Evolutionary conservation across 1,140 invertebrate species (phyloP), one percentile per base, ranked within the genome.

Genomic region (Radopholus similis): DNA sequence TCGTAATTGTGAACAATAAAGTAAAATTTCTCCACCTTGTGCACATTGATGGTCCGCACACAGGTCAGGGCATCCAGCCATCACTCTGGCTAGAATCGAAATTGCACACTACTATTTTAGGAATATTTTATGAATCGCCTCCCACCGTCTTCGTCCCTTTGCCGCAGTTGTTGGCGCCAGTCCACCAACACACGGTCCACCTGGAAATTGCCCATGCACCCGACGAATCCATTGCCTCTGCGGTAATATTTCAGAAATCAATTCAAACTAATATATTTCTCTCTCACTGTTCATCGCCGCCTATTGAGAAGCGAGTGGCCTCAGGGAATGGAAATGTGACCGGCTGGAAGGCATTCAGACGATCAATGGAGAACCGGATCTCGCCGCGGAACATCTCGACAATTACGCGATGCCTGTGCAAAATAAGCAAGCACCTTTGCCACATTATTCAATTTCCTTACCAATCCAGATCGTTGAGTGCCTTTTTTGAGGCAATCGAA

Each of bases 391-490:
- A 49, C 5, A 75, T 49, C 58, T 75, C 73, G 49, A 75, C 51
- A 23, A 74, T 4, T 11, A 75, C 55, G 15, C 68, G 68, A 69
- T 26, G 30, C 2, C 11, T 42, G 11, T 42, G 18, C 11, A 42
- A 42, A 40, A 42, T 13, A 42, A 42, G 11, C 18, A 42, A 42
- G 38, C n/a, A 51, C 23, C 30, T 51, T 51, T 26, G 13, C 13
- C 13, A 9, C 8, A 8, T 51, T 21, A 51, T 26, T 1, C 23
- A 21, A 9, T 11, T 2, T 26, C 47, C 18, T 28, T 75, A 75
- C 73, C 73, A 75, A 53, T 70, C 53, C 9, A 75, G 63, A 51
- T 75, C 73, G 53, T 79, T 75, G 9, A 75, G 65, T 5, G 51
- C 30, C 15, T 37, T 32, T 42, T 66, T 56, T 4, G 64, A 66